Evolutionary conservation across 1,140 invertebrate genomes (phyloP).

Genomic region (Neodiprion virginianus): DNA sequence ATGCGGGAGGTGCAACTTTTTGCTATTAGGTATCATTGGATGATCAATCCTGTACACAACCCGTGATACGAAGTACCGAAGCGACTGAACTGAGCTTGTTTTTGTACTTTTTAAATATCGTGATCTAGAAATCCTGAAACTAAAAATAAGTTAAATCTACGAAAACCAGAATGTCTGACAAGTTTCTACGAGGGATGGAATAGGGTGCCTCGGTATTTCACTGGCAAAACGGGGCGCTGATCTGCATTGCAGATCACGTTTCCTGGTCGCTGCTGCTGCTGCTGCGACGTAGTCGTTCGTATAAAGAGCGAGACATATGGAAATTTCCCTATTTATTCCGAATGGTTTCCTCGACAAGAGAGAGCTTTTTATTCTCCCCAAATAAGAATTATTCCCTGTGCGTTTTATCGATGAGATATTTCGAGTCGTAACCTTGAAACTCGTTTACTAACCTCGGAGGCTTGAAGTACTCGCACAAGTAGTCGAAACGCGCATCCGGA

Average conservation of each 20-base stretch:
- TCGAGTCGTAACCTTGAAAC: no score
- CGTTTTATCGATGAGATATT: background rate
- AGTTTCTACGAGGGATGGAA: no score
- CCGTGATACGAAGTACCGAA: no score
- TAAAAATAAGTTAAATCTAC: no score
- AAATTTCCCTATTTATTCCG: constrained; percentile 58
- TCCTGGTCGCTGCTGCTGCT: constrained; percentile 33
- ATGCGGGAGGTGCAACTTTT: no score
- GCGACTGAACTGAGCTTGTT: no score
- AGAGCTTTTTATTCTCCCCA: constrained; percentile 34
- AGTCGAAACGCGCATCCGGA: constrained; percentile 94
- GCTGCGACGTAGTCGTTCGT: constrained; percentile 27
- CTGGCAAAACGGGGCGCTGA: constrained; percentile 26
- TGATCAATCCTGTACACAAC: no score
- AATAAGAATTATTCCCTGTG: constrained; percentile 10
- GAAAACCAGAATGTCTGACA: no score
- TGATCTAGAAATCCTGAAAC: no score
- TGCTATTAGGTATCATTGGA: no score
- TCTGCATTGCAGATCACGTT: constrained; percentile 61
- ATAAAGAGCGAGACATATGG: constrained; percentile 58
- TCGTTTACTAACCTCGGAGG: constrained; percentile 82
- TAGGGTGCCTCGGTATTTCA: background rate
- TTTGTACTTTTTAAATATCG: no score
- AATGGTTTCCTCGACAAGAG: constrained; percentile 49
- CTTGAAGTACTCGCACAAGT: constrained; percentile 92